A percentile compares a stretch with the other conserved stretches of the same genome.
Conservation (phyloP, 2,113 vertebrate species). For the Scortum barcoo region DNA sequence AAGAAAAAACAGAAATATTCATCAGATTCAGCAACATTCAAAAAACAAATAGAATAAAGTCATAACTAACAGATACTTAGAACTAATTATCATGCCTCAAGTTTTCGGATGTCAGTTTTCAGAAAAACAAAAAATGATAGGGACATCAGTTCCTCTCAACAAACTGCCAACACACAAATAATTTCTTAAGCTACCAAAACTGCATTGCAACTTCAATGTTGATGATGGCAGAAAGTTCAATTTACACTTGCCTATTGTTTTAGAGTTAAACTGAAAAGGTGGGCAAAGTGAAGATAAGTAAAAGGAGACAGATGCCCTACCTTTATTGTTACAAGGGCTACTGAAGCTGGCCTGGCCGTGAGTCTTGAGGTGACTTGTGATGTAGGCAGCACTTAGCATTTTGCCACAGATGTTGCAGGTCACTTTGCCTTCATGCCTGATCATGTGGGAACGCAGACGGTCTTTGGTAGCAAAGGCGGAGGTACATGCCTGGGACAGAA, state of each 20-base stretch:
- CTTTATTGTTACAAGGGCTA: conserved; percentile 96
- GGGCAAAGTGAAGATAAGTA: background rate
- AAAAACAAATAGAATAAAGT: no score
- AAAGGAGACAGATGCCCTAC: conserved; percentile 79
- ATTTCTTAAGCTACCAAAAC: background rate
- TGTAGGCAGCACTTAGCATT: conserved; percentile 98
- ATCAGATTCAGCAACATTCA: no score
- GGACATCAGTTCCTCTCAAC: background rate
- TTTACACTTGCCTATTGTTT: background rate
- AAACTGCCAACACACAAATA: background rate
- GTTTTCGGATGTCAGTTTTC: background rate
- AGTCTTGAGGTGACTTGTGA: conserved; percentile 99
- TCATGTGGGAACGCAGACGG: conserved; percentile 98
- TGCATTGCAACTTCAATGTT: background rate
- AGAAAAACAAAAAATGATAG: background rate
- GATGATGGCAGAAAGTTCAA: background rate
- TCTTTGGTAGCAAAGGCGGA: conserved; percentile 99
- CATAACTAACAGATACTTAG: no score
- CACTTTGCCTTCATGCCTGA: conserved; percentile 98
- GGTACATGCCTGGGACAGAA: conserved; percentile 91
- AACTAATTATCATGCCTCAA: no score
- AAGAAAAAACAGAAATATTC: no score
- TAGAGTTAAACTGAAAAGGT: background rate
- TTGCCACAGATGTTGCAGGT: conserved; percentile 99
- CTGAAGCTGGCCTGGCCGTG: conserved; percentile 97